Evolutionary conservation across 2,888 invertebrate genomes (phyloP).

Genomic region (Arctia plantaginis): DNA sequence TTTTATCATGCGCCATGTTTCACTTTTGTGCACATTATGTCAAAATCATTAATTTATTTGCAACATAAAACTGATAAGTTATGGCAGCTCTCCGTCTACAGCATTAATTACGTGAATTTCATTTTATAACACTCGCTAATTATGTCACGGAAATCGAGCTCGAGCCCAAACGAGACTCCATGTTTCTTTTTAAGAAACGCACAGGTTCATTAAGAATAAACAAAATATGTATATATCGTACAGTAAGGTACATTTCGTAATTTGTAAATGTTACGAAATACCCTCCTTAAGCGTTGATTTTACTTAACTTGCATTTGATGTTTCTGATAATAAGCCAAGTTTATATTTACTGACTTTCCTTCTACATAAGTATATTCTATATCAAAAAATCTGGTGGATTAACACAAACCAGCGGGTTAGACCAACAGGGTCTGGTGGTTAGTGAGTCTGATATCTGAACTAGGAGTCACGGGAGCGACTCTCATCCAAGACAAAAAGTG

Average conservation of each 20-base stretch:
- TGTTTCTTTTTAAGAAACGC: constrained; percentile 32
- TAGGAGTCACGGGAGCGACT: no score
- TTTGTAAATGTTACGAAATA: not conserved
- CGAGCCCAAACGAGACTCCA: constrained; percentile 18
- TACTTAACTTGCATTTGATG: not conserved
- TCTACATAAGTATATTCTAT: no score
- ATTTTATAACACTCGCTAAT: constrained; percentile 32
- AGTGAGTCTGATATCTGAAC: no score
- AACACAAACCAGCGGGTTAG: no score
- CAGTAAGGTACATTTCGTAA: not conserved
- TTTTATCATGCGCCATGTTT: not conserved
- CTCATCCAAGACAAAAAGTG: no score
- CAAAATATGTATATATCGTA: not conserved
- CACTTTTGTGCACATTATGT: not conserved
- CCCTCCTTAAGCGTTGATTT: not conserved
- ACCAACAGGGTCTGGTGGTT: no score
- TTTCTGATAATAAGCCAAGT: not conserved
- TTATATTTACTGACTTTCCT: not conserved
- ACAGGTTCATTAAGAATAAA: constrained; percentile 30
- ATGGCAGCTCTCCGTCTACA: not conserved
- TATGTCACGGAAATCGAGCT: constrained; percentile 37
- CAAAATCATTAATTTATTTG: not conserved
- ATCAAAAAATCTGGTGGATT: no score
- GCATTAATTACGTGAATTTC: constrained; percentile 29
- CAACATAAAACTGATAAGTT: constrained; percentile 6